These are phyloP conservation scores for Leptogaster cylindrica DNA, from an alignment of 2,888 invertebrate species.

Conservation along the genomic window DNA sequence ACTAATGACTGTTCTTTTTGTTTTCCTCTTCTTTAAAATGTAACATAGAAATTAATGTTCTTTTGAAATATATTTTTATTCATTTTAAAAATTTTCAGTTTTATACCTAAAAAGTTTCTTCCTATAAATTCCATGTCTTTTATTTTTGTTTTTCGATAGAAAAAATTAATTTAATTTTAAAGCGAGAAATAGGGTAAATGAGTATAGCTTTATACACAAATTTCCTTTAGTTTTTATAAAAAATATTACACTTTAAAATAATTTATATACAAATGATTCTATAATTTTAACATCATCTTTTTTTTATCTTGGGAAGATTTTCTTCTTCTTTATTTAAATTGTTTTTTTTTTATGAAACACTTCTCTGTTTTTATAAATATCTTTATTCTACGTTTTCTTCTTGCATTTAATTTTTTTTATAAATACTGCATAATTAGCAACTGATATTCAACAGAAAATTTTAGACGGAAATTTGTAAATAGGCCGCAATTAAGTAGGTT, in stretches of 20 bases:
- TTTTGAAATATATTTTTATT: neutral
- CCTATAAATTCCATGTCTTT: conserved; percentile 12
- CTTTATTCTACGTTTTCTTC: too few species aligned
- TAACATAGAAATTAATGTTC: neutral
- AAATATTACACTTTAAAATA: conserved; percentile 32
- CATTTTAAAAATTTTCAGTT: neutral
- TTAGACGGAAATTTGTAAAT: too few species aligned
- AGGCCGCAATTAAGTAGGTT: conserved; percentile 26
- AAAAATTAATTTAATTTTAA: neutral
- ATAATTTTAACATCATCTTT: neutral
- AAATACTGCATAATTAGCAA: too few species aligned
- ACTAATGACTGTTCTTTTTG: too few species aligned
- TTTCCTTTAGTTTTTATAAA: conserved; percentile 22
- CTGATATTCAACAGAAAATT: too few species aligned
- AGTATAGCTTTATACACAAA: conserved; percentile 4
- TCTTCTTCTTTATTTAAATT: conserved; percentile 9
- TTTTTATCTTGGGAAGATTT: conserved; percentile 1
- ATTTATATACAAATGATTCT: conserved; percentile 23
- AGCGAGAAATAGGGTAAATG: neutral
- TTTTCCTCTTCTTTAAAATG: neutral
- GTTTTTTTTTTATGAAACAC: conserved; percentile 13
- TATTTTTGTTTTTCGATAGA: neutral
- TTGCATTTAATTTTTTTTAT: too few species aligned
- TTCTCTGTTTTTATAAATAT: conserved; percentile 5
- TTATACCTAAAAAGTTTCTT: too few species aligned